phyloP scores from a whole-genome alignment of 2,888 invertebrate species.

The Empis livida region DNA sequence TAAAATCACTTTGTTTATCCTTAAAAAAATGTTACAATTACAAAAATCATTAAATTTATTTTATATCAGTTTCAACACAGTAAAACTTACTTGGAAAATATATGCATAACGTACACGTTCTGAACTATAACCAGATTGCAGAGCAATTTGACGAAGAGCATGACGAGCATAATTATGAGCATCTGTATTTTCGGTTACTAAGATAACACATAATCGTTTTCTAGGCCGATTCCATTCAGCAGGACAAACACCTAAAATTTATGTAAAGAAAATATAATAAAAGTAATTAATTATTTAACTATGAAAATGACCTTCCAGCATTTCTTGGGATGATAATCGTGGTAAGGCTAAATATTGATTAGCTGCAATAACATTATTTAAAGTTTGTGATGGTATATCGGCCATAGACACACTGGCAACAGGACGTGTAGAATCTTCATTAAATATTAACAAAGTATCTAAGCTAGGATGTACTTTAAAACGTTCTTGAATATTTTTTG shows the following conservation, averaged over 20 bases:
- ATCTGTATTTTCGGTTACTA: constrained; percentile 54
- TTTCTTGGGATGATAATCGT: constrained; percentile 80
- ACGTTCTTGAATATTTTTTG: constrained; percentile 47
- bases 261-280: background rate
- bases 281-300: background rate
- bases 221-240: constrained; percentile 69
- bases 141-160: constrained; percentile 57
- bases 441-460: constrained; percentile 77
- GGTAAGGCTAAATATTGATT: constrained; percentile 84
- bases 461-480: constrained; percentile 61
- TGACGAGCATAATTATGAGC: constrained; percentile 40
- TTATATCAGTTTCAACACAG: background rate
- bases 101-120: constrained; percentile 77
- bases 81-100: constrained; percentile 56
- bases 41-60: background rate
- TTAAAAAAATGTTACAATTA: constrained; percentile 8
- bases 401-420: constrained; percentile 80
- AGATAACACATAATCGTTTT: constrained; percentile 62
- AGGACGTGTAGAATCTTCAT: constrained; percentile 69
- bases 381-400: constrained; percentile 75
- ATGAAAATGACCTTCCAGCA: constrained; percentile 28
- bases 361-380: constrained; percentile 76
- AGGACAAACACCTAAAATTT: constrained; percentile 54
- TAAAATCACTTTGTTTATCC: constrained; percentile 61
- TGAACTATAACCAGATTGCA: constrained; percentile 48